These are phyloP conservation scores for Apteryx owenii DNA, from an alignment of 2,113 vertebrate species.

Conservation along the genomic window DNA sequence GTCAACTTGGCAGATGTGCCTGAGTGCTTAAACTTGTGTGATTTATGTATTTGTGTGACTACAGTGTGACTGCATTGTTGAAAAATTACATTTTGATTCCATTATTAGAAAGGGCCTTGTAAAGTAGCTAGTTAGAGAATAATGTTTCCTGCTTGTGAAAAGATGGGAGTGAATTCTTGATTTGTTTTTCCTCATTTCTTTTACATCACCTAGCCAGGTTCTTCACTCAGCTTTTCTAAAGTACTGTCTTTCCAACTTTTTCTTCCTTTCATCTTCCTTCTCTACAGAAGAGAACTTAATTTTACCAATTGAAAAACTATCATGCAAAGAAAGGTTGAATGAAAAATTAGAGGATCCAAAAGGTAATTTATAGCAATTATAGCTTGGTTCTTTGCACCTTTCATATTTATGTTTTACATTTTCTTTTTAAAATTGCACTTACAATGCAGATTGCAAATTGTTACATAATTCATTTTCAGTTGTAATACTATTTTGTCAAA, in stretches of 20 bases:
- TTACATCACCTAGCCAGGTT: not conserved
- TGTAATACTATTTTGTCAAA: not conserved
- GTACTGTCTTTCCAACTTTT: conserved; percentile 42
- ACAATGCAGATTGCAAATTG: not conserved
- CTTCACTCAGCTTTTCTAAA: conserved; percentile 24
- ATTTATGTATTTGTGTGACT: not conserved
- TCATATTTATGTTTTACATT: not conserved
- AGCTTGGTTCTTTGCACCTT: not conserved
- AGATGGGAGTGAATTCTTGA: not conserved
- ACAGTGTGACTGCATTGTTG: not conserved
- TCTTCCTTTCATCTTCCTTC: conserved; percentile 53
- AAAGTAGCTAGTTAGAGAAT: not conserved
- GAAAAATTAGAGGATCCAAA: conserved; percentile 85
- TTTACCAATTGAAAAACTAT: conserved; percentile 83
- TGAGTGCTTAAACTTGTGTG: not conserved
- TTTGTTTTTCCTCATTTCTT: conserved; percentile 14
- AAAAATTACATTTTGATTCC: not conserved
- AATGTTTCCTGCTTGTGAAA: not conserved
- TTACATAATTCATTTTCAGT: not conserved
- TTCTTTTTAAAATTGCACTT: not conserved
- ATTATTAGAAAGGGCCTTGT: not conserved
- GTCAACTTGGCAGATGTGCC: not conserved
- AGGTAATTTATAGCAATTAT: conserved; percentile 78
- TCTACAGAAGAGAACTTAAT: conserved; percentile 83
- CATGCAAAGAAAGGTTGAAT: conserved; percentile 83